phyloP scores from a whole-genome alignment of 2,113 vertebrate species.

The Callocephalon fimbriatum region DNA sequence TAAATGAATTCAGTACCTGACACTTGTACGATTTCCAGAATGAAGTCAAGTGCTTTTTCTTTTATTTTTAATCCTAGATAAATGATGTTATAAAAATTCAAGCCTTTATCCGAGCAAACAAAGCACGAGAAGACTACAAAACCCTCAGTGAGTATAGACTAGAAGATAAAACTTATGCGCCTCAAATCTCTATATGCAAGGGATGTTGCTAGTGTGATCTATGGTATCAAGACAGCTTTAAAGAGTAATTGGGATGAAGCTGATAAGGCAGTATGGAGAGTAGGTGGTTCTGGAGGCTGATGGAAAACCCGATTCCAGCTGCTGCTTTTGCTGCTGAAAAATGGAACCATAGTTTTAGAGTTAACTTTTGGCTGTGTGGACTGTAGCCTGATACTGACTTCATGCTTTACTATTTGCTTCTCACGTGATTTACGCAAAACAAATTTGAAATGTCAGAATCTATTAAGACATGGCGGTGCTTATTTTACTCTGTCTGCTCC shows the following conservation, averaged over 20 bases:
- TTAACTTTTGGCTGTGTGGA: background rate
- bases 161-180: background rate
- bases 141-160: conserved; percentile 91
- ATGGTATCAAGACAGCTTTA: background rate
- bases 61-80: conserved; percentile 79
- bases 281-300: background rate
- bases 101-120: conserved; percentile 97
- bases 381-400: background rate
- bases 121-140: conserved; percentile 98
- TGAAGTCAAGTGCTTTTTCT: background rate
- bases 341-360: background rate
- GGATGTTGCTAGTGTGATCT: background rate
- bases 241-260: background rate
- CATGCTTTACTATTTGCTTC: background rate
- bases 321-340: background rate
- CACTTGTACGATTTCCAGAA: background rate
- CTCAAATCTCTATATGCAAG: background rate
- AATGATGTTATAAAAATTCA: conserved; percentile 95
- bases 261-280: background rate
- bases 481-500: background rate
- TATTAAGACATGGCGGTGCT: background rate
- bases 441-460: background rate
- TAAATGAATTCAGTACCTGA: background rate
- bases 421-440: background rate
- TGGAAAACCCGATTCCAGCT: background rate